phyloP scores from a whole-genome alignment of 2,888 invertebrate species.

The Megamerina dolium region DNA sequence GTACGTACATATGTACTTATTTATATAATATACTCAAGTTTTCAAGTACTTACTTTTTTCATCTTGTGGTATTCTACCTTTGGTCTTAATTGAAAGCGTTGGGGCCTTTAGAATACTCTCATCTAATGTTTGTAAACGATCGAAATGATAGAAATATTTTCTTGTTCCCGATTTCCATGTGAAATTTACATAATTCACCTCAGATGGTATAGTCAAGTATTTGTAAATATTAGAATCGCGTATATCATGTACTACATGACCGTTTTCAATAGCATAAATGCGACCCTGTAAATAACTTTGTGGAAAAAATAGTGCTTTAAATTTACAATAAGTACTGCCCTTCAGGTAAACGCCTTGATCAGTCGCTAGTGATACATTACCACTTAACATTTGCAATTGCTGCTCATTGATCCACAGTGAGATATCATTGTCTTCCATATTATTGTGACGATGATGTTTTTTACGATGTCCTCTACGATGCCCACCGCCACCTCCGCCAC shows the following conservation, averaged over 20 bases:
- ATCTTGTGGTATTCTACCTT: conserved; percentile 77
- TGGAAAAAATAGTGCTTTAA: conserved; percentile 39
- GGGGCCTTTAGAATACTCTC: conserved; percentile 79
- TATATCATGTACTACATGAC: conserved; percentile 78
- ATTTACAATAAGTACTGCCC: conserved; percentile 13
- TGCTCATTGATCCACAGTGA: conserved; percentile 87
- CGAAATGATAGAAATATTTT: conserved; percentile 81
- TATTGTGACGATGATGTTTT: conserved; percentile 30
- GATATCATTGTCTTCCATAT: conserved; percentile 53
- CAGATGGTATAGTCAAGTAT: conserved; percentile 83
- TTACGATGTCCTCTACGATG: conserved; percentile 28
- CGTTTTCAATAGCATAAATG: conserved; percentile 83
- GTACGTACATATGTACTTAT: neutral
- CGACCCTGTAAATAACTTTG: conserved; percentile 38
- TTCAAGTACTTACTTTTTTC: conserved; percentile 63
- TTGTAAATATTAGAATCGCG: conserved; percentile 85
- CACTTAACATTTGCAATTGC: conserved; percentile 86
- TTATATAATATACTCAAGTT: conserved; percentile 7
- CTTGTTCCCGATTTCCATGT: conserved; percentile 81
- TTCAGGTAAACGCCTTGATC: too few relatives aligned
- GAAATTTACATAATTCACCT: conserved; percentile 85
- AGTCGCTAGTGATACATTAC: conserved; percentile 51
- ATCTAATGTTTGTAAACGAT: conserved; percentile 76
- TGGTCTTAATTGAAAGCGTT: conserved; percentile 78
- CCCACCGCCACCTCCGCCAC: conserved; percentile 17